Evolutionary conservation across 2,113 vertebrate species (phyloP).

Genomic region (Macaca nemestrina): DNA sequence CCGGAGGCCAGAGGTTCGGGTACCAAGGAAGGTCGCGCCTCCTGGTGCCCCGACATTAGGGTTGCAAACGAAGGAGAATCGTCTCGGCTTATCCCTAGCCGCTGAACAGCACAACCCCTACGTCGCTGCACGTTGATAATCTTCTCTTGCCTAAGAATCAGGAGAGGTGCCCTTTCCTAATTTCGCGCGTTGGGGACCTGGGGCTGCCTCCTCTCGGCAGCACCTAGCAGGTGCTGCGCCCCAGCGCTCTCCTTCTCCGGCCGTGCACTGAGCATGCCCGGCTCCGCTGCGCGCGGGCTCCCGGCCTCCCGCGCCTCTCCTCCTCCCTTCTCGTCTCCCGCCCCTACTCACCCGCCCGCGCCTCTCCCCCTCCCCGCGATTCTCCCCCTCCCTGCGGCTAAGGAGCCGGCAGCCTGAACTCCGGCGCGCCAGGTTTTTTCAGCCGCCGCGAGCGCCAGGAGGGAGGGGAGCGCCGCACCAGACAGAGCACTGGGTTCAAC

Average conservation of each 20-base stretch:
- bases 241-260: background rate
- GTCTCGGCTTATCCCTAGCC: no score
- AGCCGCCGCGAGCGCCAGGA: slow-evolving; percentile 9
- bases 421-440: slow-evolving; percentile 63
- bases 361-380: background rate
- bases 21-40: background rate
- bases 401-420: background rate
- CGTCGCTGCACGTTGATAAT: no score
- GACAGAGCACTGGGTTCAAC: slow-evolving; percentile 33
- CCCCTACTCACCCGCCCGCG: no score
- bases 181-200: fast-evolving
- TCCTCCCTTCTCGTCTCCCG: background rate
- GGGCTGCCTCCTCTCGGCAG: fast-evolving
- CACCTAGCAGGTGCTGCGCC: background rate
- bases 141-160: no score
- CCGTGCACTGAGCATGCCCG: slow-evolving; percentile 67
- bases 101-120: background rate
- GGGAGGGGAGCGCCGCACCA: background rate
- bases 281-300: background rate
- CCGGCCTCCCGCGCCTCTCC: background rate
- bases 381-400: background rate
- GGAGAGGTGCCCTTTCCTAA: background rate
- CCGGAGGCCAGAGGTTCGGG: background rate
- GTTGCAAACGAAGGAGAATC: background rate
- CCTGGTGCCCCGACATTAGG: background rate